phyloP scores from a whole-genome alignment of 2,888 invertebrate species.

The Sphaerophoria rueppellii region DNA sequence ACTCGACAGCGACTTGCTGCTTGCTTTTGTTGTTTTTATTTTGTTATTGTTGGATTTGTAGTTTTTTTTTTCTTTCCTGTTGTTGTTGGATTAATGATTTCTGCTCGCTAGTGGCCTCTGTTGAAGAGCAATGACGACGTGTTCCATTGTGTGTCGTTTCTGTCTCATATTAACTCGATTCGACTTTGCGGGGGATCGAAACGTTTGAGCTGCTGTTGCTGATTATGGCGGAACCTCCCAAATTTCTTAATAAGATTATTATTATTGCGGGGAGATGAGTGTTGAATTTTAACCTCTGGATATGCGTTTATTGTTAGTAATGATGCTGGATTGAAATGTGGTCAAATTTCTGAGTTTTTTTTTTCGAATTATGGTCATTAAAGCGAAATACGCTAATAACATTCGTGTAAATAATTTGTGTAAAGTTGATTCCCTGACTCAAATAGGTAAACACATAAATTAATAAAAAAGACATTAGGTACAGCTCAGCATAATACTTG shows the following conservation, averaged over 20 bases:
- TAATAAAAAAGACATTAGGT: too few species aligned
- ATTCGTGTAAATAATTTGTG: too few species aligned
- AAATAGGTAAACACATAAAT: too few species aligned
- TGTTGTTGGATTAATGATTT: conserved; percentile 66
- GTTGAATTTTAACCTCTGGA: conserved; percentile 64
- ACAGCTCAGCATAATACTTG: too few species aligned
- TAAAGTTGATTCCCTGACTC: too few species aligned
- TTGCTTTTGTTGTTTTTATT: conserved; percentile 34
- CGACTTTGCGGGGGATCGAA: conserved; percentile 23
- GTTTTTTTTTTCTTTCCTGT: too few species aligned
- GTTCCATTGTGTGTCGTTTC: conserved; percentile 58
- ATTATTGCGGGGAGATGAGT: conserved; percentile 60
- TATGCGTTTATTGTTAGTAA: conserved; percentile 67
- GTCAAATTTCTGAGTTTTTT: conserved; percentile 33
- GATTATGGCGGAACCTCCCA: conserved; percentile 47
- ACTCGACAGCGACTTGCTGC: conserved; percentile 32
- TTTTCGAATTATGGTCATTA: conserved; percentile 5
- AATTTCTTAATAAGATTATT: conserved; percentile 69
- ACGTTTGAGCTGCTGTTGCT: conserved; percentile 13
- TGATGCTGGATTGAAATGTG: conserved; percentile 62
- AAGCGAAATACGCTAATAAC: neutral
- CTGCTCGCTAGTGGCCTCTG: conserved; percentile 54
- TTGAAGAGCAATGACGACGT: conserved; percentile 52
- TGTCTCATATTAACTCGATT: neutral
- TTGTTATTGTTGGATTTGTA: conserved; percentile 53